Evolutionary conservation across 53 echinoderm and acorn worm genomes (phyloP).

Genomic region (Zoroaster sp.): DNA sequence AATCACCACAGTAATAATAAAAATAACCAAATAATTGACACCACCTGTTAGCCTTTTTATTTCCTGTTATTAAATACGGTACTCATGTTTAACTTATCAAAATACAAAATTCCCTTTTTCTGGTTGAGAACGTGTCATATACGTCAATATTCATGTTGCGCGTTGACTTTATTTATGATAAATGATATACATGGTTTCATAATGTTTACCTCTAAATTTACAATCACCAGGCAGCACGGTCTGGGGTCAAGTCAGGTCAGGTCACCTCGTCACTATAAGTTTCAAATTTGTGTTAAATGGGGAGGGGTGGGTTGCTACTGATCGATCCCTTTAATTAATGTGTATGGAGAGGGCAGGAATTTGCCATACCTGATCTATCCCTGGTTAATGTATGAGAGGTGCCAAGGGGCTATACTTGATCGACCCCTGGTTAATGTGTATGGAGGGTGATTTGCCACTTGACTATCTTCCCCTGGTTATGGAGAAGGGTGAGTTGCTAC

Average conservation of each 20-base stretch:
- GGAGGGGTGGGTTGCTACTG: not conserved
- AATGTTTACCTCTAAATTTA: constrained; percentile 40
- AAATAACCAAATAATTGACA: not conserved
- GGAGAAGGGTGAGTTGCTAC: too few relatives aligned
- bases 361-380: too few relatives aligned
- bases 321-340: too few relatives aligned
- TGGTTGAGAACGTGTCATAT: not conserved
- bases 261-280: constrained; percentile 17
- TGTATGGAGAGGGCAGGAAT: too few relatives aligned
- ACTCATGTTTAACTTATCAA: not conserved
- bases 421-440: too few relatives aligned
- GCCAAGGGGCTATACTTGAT: too few relatives aligned
- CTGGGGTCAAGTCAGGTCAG: constrained; percentile 6
- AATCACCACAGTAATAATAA: not conserved
- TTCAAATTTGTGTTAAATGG: not conserved
- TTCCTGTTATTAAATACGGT: not conserved
- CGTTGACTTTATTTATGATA: not conserved
- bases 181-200: not conserved
- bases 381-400: too few relatives aligned
- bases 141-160: not conserved
- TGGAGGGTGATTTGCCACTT: too few relatives aligned
- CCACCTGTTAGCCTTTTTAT: not conserved
- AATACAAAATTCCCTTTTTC: not conserved
- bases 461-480: too few relatives aligned
- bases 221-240: constrained; percentile 10